Percentiles rank a stretch among this genome's conserved stretches.
Conservation (phyloP, 2,888 invertebrate genomes). For the Watsonalla cultraria region DNA sequence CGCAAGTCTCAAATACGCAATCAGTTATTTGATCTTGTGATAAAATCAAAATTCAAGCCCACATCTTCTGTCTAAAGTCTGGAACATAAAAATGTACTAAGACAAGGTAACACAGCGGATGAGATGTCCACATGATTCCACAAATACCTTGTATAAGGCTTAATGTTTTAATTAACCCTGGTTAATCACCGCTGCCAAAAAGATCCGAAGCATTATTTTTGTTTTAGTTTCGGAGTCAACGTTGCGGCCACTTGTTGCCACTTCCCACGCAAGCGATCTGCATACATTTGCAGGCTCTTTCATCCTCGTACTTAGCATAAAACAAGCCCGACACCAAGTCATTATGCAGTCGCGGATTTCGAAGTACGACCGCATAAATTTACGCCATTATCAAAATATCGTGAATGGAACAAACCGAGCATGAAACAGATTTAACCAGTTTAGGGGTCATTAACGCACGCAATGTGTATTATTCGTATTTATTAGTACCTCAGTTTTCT, state of each 20-base stretch:
- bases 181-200: conserved; percentile 51
- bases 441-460: conserved; percentile 70
- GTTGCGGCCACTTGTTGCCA: conserved; percentile 71
- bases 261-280: conserved; percentile 75
- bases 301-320: conserved; percentile 72
- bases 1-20: background rate
- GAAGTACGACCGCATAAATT: conserved; percentile 68
- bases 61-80: background rate
- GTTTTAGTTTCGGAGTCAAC: conserved; percentile 41
- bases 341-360: conserved; percentile 73
- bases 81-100: background rate
- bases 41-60: background rate
- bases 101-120: conserved; percentile 2
- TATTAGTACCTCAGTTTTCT: conserved; percentile 29
- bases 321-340: conserved; percentile 71
- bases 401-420: conserved; percentile 62
- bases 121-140: conserved; percentile 4
- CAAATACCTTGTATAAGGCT: conserved; percentile 19
- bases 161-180: conserved; percentile 60
- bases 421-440: conserved; percentile 61
- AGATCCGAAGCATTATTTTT: conserved; percentile 41
- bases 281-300: conserved; percentile 72
- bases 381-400: conserved; percentile 76
- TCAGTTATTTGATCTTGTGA: conserved; percentile 5
- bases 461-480: conserved; percentile 49